Conservation (phyloP, 2,888 invertebrate genomes). For the Latrodectus elegans region DNA sequence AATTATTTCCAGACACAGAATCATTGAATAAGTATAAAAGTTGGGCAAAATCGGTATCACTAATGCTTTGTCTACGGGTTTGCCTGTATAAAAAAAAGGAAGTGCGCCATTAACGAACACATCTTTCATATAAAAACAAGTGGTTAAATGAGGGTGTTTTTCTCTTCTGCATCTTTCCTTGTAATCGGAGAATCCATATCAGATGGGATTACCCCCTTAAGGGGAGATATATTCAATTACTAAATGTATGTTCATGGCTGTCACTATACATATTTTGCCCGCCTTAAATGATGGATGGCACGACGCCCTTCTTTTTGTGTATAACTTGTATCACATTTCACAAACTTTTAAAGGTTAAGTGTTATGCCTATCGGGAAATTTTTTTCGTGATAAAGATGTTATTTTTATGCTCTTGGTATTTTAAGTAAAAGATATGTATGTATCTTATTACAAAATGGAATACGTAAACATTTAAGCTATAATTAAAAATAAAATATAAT, state of each 20-base stretch:
- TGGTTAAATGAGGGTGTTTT: neutral
- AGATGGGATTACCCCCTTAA: neutral
- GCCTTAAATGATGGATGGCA: conserved; percentile 28
- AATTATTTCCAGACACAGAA: no score
- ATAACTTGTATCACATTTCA: neutral
- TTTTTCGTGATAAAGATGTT: no score
- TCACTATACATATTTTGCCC: conserved; percentile 35
- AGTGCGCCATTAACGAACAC: neutral
- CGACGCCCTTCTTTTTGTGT: neutral
- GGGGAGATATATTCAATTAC: conserved; percentile 26
- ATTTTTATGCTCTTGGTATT: no score
- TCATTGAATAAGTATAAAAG: no score
- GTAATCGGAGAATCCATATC: conserved; percentile 14
- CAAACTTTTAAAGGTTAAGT: neutral
- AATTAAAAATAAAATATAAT: no score
- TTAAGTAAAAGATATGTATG: no score
- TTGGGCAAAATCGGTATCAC: no score
- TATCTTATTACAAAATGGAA: no score
- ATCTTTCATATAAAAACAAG: neutral
- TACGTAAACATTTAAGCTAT: no score
- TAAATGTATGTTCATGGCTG: conserved; percentile 39
- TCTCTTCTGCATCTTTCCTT: neutral
- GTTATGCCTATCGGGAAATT: neutral
- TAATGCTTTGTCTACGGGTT: neutral
- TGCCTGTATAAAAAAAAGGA: neutral